phyloP scores from a whole-genome alignment of 2,797 vertebrate genomes.

The Malurus leucopterus region DNA sequence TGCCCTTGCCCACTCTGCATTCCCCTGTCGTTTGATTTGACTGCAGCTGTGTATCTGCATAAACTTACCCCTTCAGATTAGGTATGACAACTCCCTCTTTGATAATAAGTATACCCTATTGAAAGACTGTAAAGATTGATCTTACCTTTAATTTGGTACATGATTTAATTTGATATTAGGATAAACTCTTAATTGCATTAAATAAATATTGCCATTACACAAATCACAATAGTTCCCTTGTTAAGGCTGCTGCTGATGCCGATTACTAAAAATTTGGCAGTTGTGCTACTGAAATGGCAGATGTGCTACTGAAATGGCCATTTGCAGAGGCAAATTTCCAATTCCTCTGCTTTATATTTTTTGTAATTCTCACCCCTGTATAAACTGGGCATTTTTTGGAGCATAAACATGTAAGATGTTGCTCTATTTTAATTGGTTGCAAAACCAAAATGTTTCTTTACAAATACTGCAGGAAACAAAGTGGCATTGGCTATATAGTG shows the following conservation, averaged over 20 bases:
- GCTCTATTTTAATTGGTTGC: not conserved
- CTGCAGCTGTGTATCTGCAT: constrained; percentile 17
- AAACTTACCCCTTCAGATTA: not conserved
- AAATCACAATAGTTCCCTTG: not conserved
- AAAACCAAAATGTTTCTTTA: not conserved
- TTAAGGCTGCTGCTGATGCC: not conserved
- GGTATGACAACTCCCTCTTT: not conserved
- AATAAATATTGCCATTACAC: not conserved
- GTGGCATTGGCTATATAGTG: not conserved
- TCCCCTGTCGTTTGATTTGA: not conserved
- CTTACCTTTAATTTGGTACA: not conserved
- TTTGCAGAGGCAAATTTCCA: not conserved
- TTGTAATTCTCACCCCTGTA: not conserved
- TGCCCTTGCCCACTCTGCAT: not conserved
- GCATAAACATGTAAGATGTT: not conserved
- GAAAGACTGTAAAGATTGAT: not conserved
- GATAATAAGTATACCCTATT: not conserved
- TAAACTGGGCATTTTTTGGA: not conserved
- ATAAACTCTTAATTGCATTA: not conserved
- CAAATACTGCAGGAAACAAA: not conserved
- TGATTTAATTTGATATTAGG: not conserved
- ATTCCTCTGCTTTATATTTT: not conserved
- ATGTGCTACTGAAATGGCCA: constrained; percentile 9
- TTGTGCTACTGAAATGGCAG: not conserved
- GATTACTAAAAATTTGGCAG: constrained; percentile 18